Evolutionary conservation across 2,113 vertebrate species (phyloP).

Genomic region (Brachypteracias leptosomus): DNA sequence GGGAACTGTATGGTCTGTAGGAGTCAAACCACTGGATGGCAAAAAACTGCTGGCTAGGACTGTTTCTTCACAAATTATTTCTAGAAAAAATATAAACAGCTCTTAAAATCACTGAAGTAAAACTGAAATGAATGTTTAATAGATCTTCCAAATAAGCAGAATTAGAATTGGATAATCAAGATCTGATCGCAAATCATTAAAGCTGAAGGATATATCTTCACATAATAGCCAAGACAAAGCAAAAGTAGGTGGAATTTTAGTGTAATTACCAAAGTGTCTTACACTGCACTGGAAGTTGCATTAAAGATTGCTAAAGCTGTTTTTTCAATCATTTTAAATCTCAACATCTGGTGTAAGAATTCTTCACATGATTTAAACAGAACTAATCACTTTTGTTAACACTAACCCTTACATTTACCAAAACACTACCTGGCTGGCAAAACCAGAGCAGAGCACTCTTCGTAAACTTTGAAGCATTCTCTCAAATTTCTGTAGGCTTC

Average conservation of each 20-base stretch:
- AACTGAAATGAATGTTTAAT: not conserved
- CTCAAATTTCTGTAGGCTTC: not conserved
- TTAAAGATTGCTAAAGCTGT: not conserved
- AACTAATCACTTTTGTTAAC: not conserved
- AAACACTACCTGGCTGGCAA: not conserved
- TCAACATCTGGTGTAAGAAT: not conserved
- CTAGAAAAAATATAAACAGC: conserved; percentile 58
- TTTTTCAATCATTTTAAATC: not conserved
- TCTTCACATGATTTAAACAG: not conserved
- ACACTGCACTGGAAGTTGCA: not conserved
- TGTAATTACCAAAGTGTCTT: not conserved
- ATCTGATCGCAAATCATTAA: not conserved
- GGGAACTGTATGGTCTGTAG: conserved; percentile 79
- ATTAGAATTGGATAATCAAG: not conserved
- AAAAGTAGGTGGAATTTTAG: not conserved
- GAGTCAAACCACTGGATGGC: conserved; percentile 74
- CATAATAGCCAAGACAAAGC: not conserved
- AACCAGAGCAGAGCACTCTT: not conserved
- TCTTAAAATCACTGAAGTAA: not conserved
- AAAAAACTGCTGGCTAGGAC: conserved; percentile 78
- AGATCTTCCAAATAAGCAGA: not conserved
- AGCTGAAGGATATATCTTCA: not conserved
- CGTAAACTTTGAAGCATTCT: not conserved
- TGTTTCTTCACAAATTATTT: conserved; percentile 78
- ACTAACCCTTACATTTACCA: not conserved